phyloP scores from a whole-genome alignment of 35 echinoderm and acorn worm genomes.

The Ophioderma brevispina region DNA sequence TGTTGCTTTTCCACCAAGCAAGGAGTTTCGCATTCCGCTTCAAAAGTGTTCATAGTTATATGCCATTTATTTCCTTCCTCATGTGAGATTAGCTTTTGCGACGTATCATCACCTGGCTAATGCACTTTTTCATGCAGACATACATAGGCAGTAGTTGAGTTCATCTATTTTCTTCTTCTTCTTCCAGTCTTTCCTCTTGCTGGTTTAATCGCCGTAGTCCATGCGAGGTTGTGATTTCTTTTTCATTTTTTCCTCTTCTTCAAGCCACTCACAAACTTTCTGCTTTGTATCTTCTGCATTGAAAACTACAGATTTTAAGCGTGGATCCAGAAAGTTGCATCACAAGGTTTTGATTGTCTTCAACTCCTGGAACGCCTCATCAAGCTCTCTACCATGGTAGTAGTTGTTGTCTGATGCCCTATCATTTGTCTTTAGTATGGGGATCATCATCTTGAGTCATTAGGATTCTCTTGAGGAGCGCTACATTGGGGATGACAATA shows the following conservation, averaged over 20 bases:
- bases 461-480: not conserved
- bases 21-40: constrained; percentile 26
- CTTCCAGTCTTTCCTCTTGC: not conserved
- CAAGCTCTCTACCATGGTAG: constrained; percentile 8
- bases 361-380: not conserved
- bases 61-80: not conserved
- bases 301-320: not conserved
- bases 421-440: too few species aligned
- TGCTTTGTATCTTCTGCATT: not conserved
- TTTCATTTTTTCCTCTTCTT: not conserved
- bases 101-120: not conserved
- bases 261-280: not conserved
- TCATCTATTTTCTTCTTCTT: not conserved
- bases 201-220: not conserved
- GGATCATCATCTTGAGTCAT: not conserved
- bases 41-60: not conserved
- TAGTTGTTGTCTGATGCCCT: not conserved
- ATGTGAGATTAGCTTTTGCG: too few species aligned
- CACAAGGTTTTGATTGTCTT: not conserved
- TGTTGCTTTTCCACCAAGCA: constrained; percentile 50
- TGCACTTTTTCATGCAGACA: not conserved
- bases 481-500: not conserved
- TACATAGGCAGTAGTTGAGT: not conserved
- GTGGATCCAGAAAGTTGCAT: constrained; percentile 23
- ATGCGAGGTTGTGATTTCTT: not conserved